Evolutionary conservation across 2,113 vertebrate genomes (phyloP), one percentile per base, ranked within the genome.

Genomic region (Mungos mungo): DNA sequence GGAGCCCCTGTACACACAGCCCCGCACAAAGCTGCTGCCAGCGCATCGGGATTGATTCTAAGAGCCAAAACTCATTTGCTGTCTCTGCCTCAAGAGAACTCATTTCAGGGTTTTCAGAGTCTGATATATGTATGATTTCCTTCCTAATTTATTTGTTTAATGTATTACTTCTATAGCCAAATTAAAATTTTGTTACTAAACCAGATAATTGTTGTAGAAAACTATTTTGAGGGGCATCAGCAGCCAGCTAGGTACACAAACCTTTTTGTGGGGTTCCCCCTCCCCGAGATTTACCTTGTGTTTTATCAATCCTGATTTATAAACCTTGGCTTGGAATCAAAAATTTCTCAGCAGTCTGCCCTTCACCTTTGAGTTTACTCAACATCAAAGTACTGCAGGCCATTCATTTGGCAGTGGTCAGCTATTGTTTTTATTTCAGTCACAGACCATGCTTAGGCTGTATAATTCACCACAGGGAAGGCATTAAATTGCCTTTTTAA

Each of bases 181-280:
- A 88, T 69, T 91, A 35, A 85, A 95, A 97, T 79, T 82, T 87
- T 96, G 95, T 95, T 93, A 98, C 69, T 96, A 97, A 87, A 88
- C 33, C 47, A 81, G 57, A 65, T 81, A 93, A 94, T 68, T 71
- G 35, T 80, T 47, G 5, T 29, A 91, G 71, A 71, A 92, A 95
- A 97, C 74, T 76, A 96, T 88, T 92, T 66, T 92, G 81, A 96
- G 68, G 92, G 38, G 60, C 41, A 65, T 25, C 41, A 95, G 31
- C 82, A 88, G 45, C 65, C 14, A 96, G 68, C 50, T 52, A 77
- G 76, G 57, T 79, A 95, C 14, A 80, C 19, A 84, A 90, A 90
- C 25, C 15, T 60, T 60, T 60, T 6, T 93, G 77, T 82, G 57
- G 45, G 52, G 60, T 84, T 54, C 14, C 9, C 84, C 63, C 21